Conservation (phyloP, 2,113 vertebrate genomes). For the Glaucidium brasilianum region DNA sequence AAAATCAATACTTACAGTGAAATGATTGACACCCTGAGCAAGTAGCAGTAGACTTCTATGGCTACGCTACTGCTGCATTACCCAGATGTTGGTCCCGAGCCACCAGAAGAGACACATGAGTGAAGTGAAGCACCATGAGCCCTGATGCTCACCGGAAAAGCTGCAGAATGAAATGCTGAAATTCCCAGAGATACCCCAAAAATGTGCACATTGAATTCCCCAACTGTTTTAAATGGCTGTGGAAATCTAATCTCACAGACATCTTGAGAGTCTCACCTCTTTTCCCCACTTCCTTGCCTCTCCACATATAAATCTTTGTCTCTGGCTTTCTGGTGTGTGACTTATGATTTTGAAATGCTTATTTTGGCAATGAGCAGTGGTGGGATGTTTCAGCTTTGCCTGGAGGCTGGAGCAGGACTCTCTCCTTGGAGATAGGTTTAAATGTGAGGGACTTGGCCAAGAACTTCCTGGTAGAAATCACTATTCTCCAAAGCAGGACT, state of each 20-base stretch:
- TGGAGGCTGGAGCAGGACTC: not conserved
- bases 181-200: not conserved
- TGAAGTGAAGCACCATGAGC: not conserved
- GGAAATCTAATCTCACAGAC: not conserved
- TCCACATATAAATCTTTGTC: not conserved
- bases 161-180: not conserved
- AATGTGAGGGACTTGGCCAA: not conserved
- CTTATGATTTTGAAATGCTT: not conserved
- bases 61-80: not conserved
- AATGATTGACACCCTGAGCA: not conserved
- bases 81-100: not conserved
- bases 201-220: not conserved
- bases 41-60: not conserved
- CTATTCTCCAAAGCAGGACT: not conserved
- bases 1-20: not conserved
- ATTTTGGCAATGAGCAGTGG: not conserved
- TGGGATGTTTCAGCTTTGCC: conserved; percentile 7
- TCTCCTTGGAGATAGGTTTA: conserved; percentile 23
- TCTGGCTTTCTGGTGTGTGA: not conserved
- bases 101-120: not conserved
- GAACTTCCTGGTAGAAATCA: not conserved
- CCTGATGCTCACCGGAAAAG: not conserved
- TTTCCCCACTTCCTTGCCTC: not conserved
- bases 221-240: not conserved
- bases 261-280: not conserved